Conservation (phyloP, 2,888 invertebrate species). For the Ypsolopha sequella region DNA sequence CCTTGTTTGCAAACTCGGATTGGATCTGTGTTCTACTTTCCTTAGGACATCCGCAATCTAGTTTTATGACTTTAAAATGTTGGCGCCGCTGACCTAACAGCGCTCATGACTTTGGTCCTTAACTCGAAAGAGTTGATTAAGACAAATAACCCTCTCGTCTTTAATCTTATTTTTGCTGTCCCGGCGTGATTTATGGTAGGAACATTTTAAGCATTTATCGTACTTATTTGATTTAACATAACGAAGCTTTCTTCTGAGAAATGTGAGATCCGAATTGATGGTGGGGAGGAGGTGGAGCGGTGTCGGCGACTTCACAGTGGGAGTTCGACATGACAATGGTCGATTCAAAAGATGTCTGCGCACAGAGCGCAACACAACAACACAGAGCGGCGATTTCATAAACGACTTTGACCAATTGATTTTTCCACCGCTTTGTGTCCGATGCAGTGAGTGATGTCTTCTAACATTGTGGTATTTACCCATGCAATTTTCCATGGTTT, state of each 20-base stretch:
- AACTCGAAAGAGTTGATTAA: conserved; percentile 17
- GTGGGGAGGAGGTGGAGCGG: conserved; percentile 26
- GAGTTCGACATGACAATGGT: conserved; percentile 41
- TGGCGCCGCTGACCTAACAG: conserved; percentile 37
- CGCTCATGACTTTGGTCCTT: conserved; percentile 30
- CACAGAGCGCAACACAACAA: conserved; percentile 14
- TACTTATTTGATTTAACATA: conserved; percentile 13
- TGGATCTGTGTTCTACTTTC: conserved; percentile 66
- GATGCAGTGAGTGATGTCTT: conserved; percentile 8
- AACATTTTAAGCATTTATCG: not conserved
- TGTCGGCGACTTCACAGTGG: conserved; percentile 47
- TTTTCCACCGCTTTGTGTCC: conserved; percentile 46
- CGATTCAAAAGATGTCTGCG: conserved; percentile 39
- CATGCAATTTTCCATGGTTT: not conserved
- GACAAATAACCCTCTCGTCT: conserved; percentile 20
- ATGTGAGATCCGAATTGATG: conserved; percentile 23
- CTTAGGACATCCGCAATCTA: conserved; percentile 59
- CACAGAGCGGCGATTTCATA: conserved; percentile 35
- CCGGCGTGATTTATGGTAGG: not conserved
- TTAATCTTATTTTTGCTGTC: not conserved
- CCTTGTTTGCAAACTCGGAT: conserved; percentile 69
- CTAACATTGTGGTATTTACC: conserved; percentile 4
- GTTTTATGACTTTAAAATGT: conserved; percentile 65
- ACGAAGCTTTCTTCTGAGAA: conserved; percentile 23
- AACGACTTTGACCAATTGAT: conserved; percentile 65